These are phyloP conservation scores for Dicyrtoma fusca DNA, from an alignment of 2,888 invertebrate species.

Conservation along the genomic window DNA sequence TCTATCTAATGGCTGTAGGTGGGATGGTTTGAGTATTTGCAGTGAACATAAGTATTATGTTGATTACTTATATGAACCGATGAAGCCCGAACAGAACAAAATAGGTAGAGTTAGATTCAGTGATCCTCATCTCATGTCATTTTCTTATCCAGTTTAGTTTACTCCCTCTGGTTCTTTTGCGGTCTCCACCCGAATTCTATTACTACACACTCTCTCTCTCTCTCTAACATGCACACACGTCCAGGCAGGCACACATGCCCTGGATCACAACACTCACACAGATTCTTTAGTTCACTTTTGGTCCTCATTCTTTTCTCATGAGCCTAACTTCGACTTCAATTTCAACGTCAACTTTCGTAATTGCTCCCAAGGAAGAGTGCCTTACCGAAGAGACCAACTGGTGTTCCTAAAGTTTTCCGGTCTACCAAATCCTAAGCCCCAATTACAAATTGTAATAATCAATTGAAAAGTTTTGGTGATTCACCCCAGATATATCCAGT, in stretches of 20 bases:
- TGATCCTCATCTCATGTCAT: conserved; percentile 32
- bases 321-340: background rate
- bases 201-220: background rate
- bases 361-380: background rate
- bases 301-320: background rate
- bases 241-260: background rate
- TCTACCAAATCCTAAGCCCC: too few species aligned
- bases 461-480: too few species aligned
- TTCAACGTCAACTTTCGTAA: background rate
- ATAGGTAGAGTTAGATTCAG: conserved; percentile 2
- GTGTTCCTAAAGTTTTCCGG: too few species aligned
- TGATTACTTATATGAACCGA: background rate
- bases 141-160: conserved; percentile 36
- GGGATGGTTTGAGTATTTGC: background rate
- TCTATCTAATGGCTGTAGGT: too few species aligned
- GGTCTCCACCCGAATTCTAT: conserved; percentile 36
- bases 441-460: too few species aligned
- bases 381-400: background rate
- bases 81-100: too few species aligned
- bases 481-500: too few species aligned
- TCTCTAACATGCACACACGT: conserved; percentile 7
- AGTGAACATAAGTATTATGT: background rate
- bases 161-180: conserved; percentile 29
- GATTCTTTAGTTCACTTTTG: conserved; percentile 18
- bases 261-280: background rate